phyloP scores from a whole-genome alignment of 1,140 invertebrate species.

The Limonius californicus region DNA sequence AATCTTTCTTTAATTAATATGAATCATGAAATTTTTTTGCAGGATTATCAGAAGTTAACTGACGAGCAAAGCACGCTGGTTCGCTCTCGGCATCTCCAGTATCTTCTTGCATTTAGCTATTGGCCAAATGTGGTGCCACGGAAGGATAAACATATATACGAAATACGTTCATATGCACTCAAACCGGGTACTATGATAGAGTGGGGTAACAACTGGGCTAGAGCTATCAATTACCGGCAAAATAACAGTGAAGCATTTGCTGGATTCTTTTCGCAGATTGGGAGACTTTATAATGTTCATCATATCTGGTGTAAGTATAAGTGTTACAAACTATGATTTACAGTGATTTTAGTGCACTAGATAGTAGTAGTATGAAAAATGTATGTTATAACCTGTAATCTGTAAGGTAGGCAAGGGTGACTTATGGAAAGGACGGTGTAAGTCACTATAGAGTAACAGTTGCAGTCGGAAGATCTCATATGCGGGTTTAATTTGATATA shows the following conservation, averaged over 20 bases:
- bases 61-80: conserved; percentile 80
- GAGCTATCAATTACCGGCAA: conserved; percentile 86
- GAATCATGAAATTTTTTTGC: too few species aligned
- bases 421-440: too few species aligned
- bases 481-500: too few species aligned
- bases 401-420: too few species aligned
- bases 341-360: too few species aligned
- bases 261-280: conserved; percentile 96
- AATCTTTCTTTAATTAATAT: too few species aligned
- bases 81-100: conserved; percentile 87
- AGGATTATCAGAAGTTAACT: conserved; percentile 76
- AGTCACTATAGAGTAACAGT: too few species aligned
- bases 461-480: too few species aligned
- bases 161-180: conserved; percentile 85
- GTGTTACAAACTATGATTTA: too few species aligned
- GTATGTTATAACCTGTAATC: too few species aligned
- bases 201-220: conserved; percentile 98
- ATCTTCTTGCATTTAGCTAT: conserved; percentile 85
- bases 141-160: conserved; percentile 79
- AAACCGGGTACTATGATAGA: conserved; percentile 98
- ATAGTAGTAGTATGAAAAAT: too few species aligned
- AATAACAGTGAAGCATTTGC: conserved; percentile 92
- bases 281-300: conserved; percentile 93
- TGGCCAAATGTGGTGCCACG: conserved; percentile 80
- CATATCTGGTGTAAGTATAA: conserved; percentile 97